Base-by-base conservation (phyloP, 2,113 vertebrate genomes). In the Taurulus bubalis region DNA sequence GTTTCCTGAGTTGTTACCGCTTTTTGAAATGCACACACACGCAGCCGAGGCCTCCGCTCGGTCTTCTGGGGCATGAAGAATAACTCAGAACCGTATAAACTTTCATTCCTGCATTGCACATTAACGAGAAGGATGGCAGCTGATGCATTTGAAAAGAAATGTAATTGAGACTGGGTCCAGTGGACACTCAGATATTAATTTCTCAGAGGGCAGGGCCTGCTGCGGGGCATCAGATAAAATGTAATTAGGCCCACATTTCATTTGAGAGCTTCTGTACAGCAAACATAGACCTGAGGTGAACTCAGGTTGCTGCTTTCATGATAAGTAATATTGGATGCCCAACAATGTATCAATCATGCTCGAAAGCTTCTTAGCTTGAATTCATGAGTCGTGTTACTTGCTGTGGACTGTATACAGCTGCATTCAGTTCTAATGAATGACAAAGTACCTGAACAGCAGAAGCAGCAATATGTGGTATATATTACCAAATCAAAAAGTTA, bases 221-320 rank as follows among this genome's bases (percentile, higher is more conserved):
- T 84, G 81, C 82, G 75, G 88, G 85, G 87, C 84, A 92, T 93
- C 90, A 91, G 93, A 93, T 91, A 91, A 91, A 93, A 93, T 87
- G 86, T 91, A 93, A 93, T 94, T 93, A 94, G 83, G 77, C 79
- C 87, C 86, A 88, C 87, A 92, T 93, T 94, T 92, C 85, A 93
- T 93, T 91, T 84, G 87, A 91, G 76, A 86, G 82, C 69, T 32
- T 78, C 81, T 76, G 60, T 77, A 65, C 73, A 69, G 80, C 76
- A 86, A 87, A 92, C 79, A 83, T 3, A 71, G 85, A 85, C 82
- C 86, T 20, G 80, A 78, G 66, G 77, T 90, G 79, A 87, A 87
- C 45, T 66, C 69, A 86, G 82, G 88, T 82, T 38, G 6, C 60
- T 68, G 47, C 86, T 83, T 77, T 78, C 78, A 88, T 85, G 83